Evolutionary conservation across 2,888 invertebrate genomes (phyloP), one percentile per base, ranked within the genome.

Genomic region (Hirtodrosophila cameraria): DNA sequence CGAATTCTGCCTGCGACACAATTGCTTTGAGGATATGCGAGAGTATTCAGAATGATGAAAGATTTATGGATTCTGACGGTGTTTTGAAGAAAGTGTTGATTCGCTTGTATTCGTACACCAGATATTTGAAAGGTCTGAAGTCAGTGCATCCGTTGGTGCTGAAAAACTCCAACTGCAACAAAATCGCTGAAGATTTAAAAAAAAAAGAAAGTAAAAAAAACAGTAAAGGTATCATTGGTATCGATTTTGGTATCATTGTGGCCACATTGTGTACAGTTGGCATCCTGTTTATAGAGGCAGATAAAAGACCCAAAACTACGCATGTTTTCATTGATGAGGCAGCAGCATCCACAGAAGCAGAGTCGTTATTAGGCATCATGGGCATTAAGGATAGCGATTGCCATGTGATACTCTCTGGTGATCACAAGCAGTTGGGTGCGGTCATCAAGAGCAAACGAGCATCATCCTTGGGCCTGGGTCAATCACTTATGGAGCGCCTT

Each of bases 251-350:
- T n/a, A 92, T 95, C 43, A 90, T 95, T 6, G 92, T 95, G 9
- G 91, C 92, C 31, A 95, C 95, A 0, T 91, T 95, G 49, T 89
- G 92, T 16, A 92, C 93, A 9, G 92, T 93, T 28, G 93, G 88
- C 7, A 65, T 64, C 48, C 61, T 88, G 13, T 67, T 93, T 0
- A 3, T 4, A 5, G 1, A 2, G 11, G 0, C 6, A 8, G 31
- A n/a, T 3, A 23, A 5, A 1, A 23, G 6, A 7, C 3, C 7
- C 6, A 2, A 3, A 3, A 31, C 45, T 13, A n/a, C 93, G 0
- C 94, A 95, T 83, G 91, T 94, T 8, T 94, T 96, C 86, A 92
- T 96, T 49, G 96, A 96, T 86, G 96, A 96, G 91, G 94, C 94
- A 28, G 95, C 94, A 0, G 95, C 95, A 80, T 93, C 94, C 0